Evolutionary conservation across 2,113 vertebrate genomes (phyloP).

Genomic region (Oceanodroma tethys): DNA sequence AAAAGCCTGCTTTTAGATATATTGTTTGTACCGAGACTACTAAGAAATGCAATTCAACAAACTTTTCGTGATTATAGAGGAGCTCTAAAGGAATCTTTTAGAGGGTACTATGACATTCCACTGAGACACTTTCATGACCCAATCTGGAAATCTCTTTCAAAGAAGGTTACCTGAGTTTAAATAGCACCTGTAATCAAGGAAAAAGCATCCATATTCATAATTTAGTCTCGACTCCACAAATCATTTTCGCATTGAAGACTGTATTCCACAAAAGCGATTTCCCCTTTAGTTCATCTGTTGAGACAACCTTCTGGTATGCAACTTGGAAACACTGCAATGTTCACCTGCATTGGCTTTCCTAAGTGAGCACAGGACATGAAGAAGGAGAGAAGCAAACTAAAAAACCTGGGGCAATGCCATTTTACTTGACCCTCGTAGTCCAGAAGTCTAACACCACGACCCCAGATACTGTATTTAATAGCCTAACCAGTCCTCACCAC

Average conservation of each 20-base stretch:
- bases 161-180: background rate
- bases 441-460: background rate
- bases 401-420: background rate
- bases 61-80: background rate
- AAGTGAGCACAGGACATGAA: background rate
- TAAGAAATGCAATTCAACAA: background rate
- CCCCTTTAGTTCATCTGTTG: background rate
- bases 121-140: background rate
- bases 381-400: background rate
- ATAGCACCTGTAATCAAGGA: background rate
- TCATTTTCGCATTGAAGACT: background rate
- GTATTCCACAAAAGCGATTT: background rate
- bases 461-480: background rate
- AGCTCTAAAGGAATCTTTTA: background rate
- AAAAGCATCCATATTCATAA: background rate
- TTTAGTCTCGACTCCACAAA: background rate
- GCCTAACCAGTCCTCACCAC: background rate
- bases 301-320: background rate
- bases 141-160: background rate
- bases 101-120: background rate
- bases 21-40: background rate
- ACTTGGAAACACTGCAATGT: background rate
- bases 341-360: background rate
- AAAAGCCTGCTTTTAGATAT: background rate
- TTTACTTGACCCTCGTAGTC: background rate